phyloP scores from a whole-genome alignment of 2,113 vertebrate species.

The Cariama cristata region DNA sequence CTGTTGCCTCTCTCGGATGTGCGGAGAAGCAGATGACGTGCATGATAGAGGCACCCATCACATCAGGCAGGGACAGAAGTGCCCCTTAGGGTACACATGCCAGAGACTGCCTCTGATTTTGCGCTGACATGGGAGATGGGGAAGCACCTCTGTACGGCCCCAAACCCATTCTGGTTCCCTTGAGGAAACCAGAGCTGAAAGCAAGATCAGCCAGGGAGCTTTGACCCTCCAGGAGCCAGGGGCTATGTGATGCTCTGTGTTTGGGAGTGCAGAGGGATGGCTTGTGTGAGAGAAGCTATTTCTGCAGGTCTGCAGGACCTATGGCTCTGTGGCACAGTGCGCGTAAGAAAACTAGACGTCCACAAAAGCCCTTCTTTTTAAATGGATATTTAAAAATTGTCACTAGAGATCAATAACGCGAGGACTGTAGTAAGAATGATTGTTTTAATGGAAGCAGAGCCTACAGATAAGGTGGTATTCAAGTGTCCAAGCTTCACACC shows the following conservation, averaged over 20 bases:
- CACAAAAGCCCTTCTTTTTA: not conserved
- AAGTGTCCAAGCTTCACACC: not conserved
- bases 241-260: not conserved
- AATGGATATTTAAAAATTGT: not conserved
- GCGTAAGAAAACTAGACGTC: not conserved
- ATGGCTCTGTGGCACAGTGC: fast-evolving
- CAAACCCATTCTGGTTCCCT: not conserved
- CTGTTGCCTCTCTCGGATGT: not conserved
- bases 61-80: not conserved
- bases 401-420: not conserved
- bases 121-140: not conserved
- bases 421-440: not conserved
- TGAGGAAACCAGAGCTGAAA: not conserved
- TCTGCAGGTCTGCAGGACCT: not conserved
- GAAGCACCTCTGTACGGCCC: not conserved
- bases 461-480: not conserved
- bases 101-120: not conserved
- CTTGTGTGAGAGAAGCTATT: fast-evolving
- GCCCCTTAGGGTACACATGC: too few relatives aligned
- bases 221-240: not conserved
- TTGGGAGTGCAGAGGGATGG: not conserved
- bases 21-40: not conserved
- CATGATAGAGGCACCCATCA: fast-evolving
- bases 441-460: not conserved
- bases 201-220: not conserved